phyloP scores from a whole-genome alignment of 2,797 vertebrate species.

The Sebastes vulpes region DNA sequence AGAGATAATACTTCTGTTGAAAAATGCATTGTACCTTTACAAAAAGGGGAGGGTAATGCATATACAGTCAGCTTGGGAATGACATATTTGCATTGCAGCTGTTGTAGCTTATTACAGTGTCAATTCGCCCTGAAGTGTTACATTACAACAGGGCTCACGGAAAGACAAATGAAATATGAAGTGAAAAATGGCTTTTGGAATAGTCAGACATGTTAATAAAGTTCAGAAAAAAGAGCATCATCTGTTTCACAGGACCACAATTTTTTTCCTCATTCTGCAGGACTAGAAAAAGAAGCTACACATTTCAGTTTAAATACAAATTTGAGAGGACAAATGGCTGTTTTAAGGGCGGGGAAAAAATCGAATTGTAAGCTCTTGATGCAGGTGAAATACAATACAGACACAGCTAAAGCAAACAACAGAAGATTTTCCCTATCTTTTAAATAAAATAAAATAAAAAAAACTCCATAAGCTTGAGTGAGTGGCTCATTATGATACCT shows the following conservation, averaged over 20 bases:
- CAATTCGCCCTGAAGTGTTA: slow-evolving; percentile 9
- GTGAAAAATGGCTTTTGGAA: slow-evolving; percentile 30
- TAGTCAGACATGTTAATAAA: slow-evolving; percentile 3
- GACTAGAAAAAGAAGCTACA: slow-evolving; percentile 21
- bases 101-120: slow-evolving; percentile 42
- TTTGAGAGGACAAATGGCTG: neutral
- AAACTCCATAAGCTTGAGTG: neutral
- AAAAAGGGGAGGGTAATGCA: slow-evolving; percentile 62
- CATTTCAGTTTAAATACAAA: slow-evolving; percentile 35
- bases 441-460: slow-evolving; percentile 15
- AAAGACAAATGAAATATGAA: neutral
- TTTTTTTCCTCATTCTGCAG: slow-evolving; percentile 29
- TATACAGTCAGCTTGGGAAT: slow-evolving; percentile 54
- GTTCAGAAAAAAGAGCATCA: slow-evolving; percentile 15
- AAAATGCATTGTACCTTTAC: slow-evolving; percentile 69
- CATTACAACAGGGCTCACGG: slow-evolving; percentile 11
- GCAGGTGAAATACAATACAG: neutral
- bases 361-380: neutral
- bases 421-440: neutral
- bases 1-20: slow-evolving; percentile 62
- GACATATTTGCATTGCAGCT: slow-evolving; percentile 37
- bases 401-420: neutral
- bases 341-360: neutral
- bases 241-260: slow-evolving; percentile 40
- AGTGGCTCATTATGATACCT: slow-evolving; percentile 12